A percentile compares a stretch with the other conserved stretches of the same genome.
Conservation (phyloP, 2,888 invertebrate genomes). For the Erynnis tages region DNA sequence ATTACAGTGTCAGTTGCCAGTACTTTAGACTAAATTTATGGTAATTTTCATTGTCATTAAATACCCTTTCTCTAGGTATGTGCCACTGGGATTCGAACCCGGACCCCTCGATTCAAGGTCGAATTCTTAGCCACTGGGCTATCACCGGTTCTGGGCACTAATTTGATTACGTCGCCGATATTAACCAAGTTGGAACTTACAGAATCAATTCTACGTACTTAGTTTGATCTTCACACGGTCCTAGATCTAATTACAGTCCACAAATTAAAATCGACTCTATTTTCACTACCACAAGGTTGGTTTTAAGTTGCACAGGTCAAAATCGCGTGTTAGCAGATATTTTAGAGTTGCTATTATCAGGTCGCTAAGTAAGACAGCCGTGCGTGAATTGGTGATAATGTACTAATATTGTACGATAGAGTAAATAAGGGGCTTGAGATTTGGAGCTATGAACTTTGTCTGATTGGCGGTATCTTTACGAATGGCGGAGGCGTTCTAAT, state of each 20-base stretch:
- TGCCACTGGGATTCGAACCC: too few species aligned
- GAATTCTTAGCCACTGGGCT: too few species aligned
- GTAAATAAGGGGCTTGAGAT: not conserved
- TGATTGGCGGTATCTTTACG: too few species aligned
- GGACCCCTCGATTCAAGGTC: too few species aligned
- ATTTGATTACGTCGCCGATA: constrained; percentile 40
- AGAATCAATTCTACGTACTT: constrained; percentile 36
- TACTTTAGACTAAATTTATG: too few species aligned
- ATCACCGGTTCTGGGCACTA: constrained; percentile 1
- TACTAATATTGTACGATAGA: constrained; percentile 35
- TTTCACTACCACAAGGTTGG: not conserved
- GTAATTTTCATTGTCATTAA: too few species aligned
- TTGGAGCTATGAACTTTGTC: too few species aligned
- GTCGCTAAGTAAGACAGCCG: constrained; percentile 50
- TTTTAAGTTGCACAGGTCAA: not conserved
- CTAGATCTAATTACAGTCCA: constrained; percentile 29
- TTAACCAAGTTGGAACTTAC: constrained; percentile 42
- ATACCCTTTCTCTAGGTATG: too few species aligned
- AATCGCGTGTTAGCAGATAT: constrained; percentile 36
- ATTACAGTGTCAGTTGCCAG: too few species aligned
- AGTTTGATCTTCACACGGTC: constrained; percentile 45
- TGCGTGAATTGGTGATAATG: constrained; percentile 54
- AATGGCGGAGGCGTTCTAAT: too few species aligned
- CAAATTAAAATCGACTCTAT: constrained; percentile 19
- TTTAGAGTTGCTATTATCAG: constrained; percentile 49